A percentile compares a stretch with the other conserved stretches of the same genome.
These are phyloP conservation scores for Threskiornis aethiopicus DNA, from an alignment of 2,797 vertebrate genomes.

Conservation along the genomic window DNA sequence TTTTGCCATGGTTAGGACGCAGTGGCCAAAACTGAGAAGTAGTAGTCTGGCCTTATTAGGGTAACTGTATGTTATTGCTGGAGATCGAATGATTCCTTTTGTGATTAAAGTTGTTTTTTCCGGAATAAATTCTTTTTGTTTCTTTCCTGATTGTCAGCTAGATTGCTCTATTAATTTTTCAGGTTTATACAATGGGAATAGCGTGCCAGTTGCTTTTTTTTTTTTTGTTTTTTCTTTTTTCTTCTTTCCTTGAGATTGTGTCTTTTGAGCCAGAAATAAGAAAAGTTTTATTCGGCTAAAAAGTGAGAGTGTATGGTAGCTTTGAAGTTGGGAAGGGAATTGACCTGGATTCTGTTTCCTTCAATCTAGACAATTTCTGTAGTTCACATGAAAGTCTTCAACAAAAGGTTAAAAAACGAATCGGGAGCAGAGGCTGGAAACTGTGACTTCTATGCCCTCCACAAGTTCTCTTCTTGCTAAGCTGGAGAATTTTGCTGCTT, in stretches of 20 bases:
- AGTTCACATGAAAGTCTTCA: background rate
- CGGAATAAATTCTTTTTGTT: background rate
- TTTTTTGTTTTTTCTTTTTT: background rate
- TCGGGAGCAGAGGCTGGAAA: background rate
- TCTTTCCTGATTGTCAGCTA: background rate
- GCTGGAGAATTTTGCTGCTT: background rate
- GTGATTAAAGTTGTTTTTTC: background rate
- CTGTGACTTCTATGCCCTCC: background rate
- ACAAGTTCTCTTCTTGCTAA: background rate
- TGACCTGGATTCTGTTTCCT: background rate
- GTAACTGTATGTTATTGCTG: background rate
- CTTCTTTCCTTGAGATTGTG: background rate
- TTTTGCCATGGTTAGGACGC: background rate
- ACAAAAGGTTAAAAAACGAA: background rate
- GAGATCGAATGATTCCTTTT: background rate
- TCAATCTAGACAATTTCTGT: background rate
- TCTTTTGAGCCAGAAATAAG: background rate
- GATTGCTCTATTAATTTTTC: background rate
- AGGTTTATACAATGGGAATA: background rate
- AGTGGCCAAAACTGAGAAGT: background rate
- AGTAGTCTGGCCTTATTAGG: background rate
- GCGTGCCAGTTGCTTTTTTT: background rate
- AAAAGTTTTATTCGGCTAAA: background rate
- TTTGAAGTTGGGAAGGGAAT: background rate
- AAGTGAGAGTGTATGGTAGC: background rate